These are phyloP conservation scores for Scaptomyza pallida DNA, from an alignment of 1,140 invertebrate species.

Conservation along the genomic window DNA sequence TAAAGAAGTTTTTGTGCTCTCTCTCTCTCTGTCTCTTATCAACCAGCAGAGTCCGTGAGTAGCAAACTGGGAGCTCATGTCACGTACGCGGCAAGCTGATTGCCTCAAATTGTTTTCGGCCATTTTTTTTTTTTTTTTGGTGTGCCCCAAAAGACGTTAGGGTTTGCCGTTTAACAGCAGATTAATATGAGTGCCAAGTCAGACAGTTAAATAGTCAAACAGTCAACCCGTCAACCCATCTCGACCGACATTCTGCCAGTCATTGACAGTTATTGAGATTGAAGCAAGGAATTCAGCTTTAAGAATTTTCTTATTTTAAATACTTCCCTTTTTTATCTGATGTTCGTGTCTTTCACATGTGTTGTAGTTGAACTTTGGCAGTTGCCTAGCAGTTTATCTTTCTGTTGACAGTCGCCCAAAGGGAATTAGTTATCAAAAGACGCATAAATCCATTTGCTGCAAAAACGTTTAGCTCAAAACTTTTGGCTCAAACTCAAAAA, in stretches of 20 bases:
- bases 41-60: slow-evolving; percentile 4
- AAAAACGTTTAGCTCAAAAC: slow-evolving; percentile 37
- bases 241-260: slow-evolving; percentile 23
- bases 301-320: slow-evolving; percentile 19
- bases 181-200: slow-evolving; percentile 58
- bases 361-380: not conserved
- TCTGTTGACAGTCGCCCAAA: slow-evolving; percentile 75
- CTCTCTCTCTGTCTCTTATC: too few species aligned
- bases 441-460: slow-evolving; percentile 73
- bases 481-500: slow-evolving; percentile 11
- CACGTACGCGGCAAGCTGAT: slow-evolving; percentile 73
- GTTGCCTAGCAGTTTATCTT: slow-evolving; percentile 76
- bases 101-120: slow-evolving; percentile 77
- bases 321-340: not conserved
- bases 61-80: slow-evolving; percentile 48
- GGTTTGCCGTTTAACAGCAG: slow-evolving; percentile 56
- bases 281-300: not conserved
- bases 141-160: slow-evolving; percentile 11
- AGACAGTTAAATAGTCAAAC: slow-evolving; percentile 21
- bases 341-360: slow-evolving; percentile 15
- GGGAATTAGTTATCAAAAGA: slow-evolving; percentile 81
- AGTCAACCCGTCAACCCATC: too few species aligned
- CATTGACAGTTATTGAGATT: slow-evolving; percentile 12
- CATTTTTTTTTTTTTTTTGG: slow-evolving; percentile 65
- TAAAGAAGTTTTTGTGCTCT: slow-evolving; percentile 26